Base-by-base conservation (phyloP, 2,113 vertebrate genomes). In the Atlantisia rogersi region DNA sequence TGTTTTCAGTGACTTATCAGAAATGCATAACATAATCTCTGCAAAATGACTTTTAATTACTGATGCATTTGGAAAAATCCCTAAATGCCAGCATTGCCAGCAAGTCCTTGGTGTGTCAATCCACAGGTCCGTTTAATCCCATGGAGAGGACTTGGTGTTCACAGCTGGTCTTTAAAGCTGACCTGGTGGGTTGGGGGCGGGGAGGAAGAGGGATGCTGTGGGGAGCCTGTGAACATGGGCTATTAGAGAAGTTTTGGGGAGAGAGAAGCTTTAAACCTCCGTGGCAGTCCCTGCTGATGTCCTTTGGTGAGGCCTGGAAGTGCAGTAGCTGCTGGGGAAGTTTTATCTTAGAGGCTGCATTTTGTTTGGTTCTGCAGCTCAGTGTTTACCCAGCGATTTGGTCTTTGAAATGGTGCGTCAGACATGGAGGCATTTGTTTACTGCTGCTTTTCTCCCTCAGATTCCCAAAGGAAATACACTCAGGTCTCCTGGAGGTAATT, bases 401-500 rank as follows among this genome's bases (percentile, higher is more conserved):
- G 55, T 19, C 64, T 86, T 3, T 3, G 3, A 92, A 56, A 39
- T 48, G 78, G 13, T 67, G 13, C 37, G 56, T 95, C 77, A 90
- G 32, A 67, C 11, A 0, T 64, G 71, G 67, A 73, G 63, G 42
- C 69, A 46, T 88, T 73, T 93, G 75, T 92, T 83, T 87, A 68
- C 63, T 59, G 55, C 64, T 94, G 68, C 74, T 83, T 94, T 86
- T 90, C 74, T 86, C 35, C 39, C 44, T 62, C 95, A 99, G 99
- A 94, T 99, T 99, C 77, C 99, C 99, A 9, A 98, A 94, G 46
- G 99, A 99, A 98, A 99, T 99, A 91, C 98, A 98, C 96, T 98
- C 99, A 2, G 99, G 99, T 68, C 98, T 99, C 82, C 96, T 99
- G 96, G 99, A 99, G 95, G 98, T 99, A 94, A 98, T 99, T 97